Conservation (phyloP, 2,113 vertebrate genomes). For the Oxyura jamaicensis region DNA sequence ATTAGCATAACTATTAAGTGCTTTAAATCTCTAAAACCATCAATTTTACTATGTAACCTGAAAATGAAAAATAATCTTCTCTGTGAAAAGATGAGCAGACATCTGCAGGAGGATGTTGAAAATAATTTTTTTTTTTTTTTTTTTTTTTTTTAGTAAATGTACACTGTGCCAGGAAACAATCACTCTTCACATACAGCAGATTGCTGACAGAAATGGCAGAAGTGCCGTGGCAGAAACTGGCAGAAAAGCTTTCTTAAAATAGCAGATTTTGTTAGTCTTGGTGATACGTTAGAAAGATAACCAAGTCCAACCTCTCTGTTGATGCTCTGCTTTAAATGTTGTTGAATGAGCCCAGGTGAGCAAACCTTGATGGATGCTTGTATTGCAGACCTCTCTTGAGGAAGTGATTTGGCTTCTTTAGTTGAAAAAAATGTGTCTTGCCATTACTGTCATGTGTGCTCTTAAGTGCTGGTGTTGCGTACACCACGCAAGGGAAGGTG, state of each 20-base stretch:
- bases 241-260: neutral
- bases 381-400: neutral
- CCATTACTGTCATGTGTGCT: neutral
- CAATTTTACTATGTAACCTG: neutral
- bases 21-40: neutral
- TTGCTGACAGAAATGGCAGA: no score
- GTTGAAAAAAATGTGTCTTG: neutral
- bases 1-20: neutral
- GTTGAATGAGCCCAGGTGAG: neutral
- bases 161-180: neutral
- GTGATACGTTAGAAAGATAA: no score
- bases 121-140: neutral
- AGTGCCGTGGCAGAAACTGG: neutral
- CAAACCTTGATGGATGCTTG: neutral
- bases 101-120: neutral
- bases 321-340: neutral
- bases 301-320: neutral
- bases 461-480: neutral
- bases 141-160: neutral
- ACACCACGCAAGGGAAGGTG: neutral
- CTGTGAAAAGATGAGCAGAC: neutral
- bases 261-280: neutral
- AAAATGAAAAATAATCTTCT: neutral
- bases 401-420: neutral
- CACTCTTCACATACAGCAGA: neutral